These are phyloP conservation scores for Melitaea athalia DNA, from an alignment of 2,888 invertebrate genomes.

Conservation along the genomic window DNA sequence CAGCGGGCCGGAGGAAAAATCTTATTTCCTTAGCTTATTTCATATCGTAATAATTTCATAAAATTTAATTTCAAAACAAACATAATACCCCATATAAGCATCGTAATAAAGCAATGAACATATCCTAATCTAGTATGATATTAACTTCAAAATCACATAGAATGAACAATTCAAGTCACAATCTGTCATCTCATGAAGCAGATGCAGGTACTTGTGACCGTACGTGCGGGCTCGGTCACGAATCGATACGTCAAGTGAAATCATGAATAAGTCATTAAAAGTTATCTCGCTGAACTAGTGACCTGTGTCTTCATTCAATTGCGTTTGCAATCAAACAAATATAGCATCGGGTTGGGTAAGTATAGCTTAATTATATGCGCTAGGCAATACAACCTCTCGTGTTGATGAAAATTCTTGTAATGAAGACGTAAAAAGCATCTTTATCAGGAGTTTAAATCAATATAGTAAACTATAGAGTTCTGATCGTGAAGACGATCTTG, in stretches of 20 bases:
- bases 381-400: too few species aligned
- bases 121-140: conserved; percentile 1
- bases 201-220: conserved; percentile 39
- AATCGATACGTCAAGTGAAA: conserved; percentile 41
- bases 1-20: too few species aligned
- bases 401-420: too few species aligned
- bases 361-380: neutral
- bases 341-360: neutral
- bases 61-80: neutral
- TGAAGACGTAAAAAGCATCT: too few species aligned
- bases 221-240: conserved; percentile 50
- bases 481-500: too few species aligned
- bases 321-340: conserved; percentile 20
- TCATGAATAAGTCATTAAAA: conserved; percentile 72
- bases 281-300: conserved; percentile 60
- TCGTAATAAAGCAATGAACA: conserved; percentile 3
- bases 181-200: conserved; percentile 19
- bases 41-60: neutral
- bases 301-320: conserved; percentile 60
- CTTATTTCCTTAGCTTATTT: too few species aligned
- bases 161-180: neutral
- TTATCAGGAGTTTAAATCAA: too few species aligned
- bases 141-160: conserved; percentile 14
- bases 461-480: too few species aligned
- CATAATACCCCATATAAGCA: neutral